These are phyloP conservation scores for Polypedilum pembai DNA, from an alignment of 1,140 invertebrate genomes.

Conservation along the genomic window DNA sequence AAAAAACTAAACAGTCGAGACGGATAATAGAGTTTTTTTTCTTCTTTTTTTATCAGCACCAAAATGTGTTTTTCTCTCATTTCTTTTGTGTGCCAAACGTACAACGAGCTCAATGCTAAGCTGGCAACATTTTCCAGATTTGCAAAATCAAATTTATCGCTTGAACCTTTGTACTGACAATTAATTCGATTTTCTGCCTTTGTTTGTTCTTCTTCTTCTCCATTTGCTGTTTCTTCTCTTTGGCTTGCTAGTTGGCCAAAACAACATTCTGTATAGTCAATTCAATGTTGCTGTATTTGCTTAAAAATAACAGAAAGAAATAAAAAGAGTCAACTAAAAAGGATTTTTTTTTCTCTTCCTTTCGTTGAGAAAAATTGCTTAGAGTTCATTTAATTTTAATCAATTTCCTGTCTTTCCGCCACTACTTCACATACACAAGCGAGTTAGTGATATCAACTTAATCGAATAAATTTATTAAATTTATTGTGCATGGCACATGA, in stretches of 20 bases:
- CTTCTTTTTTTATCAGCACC: not conserved
- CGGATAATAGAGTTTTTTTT: not conserved
- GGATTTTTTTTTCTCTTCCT: not conserved
- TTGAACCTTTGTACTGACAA: slow-evolving; percentile 17
- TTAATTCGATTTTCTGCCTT: slow-evolving; percentile 13
- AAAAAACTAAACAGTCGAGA: slow-evolving; percentile 11
- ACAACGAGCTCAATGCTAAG: not conserved
- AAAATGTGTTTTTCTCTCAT: slow-evolving; percentile 8
- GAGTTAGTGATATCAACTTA: not conserved
- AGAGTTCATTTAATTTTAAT: slow-evolving; percentile 20
- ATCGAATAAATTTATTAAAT: slow-evolving; percentile 20
- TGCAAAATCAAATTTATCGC: slow-evolving; percentile 18
- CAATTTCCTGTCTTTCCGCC: slow-evolving; percentile 6
- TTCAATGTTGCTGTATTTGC: not conserved
- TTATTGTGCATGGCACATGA: slow-evolving; percentile 16
- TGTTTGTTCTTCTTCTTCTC: not conserved
- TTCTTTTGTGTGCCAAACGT: not conserved
- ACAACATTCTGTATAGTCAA: too few species aligned
- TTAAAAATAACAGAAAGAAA: not conserved
- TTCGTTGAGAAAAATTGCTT: not conserved
- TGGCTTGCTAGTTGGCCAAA: not conserved
- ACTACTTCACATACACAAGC: not conserved
- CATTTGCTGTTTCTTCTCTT: not conserved
- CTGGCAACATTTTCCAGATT: slow-evolving; percentile 16
- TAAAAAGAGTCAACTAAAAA: not conserved